phyloP scores from a whole-genome alignment of 2,888 invertebrate species.

The Mimas tiliae region DNA sequence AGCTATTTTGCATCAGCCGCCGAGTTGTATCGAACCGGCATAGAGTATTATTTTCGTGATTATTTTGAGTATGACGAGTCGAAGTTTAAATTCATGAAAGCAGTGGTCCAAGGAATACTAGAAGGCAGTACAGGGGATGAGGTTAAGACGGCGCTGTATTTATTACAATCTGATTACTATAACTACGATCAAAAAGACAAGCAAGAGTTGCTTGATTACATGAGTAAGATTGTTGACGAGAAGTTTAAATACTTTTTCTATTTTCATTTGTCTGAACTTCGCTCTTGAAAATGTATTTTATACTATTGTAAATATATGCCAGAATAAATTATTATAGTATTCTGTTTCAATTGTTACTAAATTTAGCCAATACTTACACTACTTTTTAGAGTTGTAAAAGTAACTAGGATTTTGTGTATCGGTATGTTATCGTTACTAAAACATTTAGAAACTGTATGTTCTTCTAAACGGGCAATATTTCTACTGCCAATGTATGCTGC shows the following conservation, averaged over 20 bases:
- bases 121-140: neutral
- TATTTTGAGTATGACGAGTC: constrained; percentile 7
- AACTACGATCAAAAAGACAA: neutral
- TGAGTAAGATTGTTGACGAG: constrained; percentile 8
- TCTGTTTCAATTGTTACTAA: no score
- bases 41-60: constrained; percentile 42
- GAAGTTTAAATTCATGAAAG: constrained; percentile 13
- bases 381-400: no score
- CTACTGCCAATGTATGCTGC: no score
- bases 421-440: no score
- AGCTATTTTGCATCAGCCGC: constrained; percentile 56
- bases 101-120: constrained; percentile 24
- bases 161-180: neutral
- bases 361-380: no score
- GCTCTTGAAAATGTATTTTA: no score
- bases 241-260: constrained; percentile 20
- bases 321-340: no score
- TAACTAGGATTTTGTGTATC: no score
- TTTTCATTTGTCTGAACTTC: no score
- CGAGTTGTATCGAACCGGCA: constrained; percentile 46
- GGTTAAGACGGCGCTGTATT: constrained; percentile 7
- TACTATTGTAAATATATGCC: no score
- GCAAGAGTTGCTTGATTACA: neutral
- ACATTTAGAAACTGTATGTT: no score
- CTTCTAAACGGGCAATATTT: no score